Evolutionary conservation across 1,140 invertebrate species (phyloP).

Genomic region (Littorina saxatilis): DNA sequence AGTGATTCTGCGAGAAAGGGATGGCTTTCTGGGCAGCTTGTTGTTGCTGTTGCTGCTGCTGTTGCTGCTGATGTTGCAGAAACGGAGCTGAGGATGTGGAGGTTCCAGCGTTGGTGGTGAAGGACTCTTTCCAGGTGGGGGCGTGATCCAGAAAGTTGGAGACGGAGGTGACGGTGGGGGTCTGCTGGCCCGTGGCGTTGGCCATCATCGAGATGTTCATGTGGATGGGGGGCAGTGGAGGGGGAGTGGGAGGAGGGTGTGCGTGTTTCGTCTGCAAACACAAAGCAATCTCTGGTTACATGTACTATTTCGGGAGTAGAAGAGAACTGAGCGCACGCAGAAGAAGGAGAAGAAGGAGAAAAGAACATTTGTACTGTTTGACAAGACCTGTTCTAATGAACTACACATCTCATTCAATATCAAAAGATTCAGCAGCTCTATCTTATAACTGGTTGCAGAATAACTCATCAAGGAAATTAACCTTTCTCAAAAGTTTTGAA

Average conservation of each 20-base stretch:
- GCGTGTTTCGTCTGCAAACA: too few relatives aligned
- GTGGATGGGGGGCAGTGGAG: constrained; percentile 2
- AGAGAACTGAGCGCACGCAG: too few relatives aligned
- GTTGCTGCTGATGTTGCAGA: constrained; percentile 19
- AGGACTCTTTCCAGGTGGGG: neutral
- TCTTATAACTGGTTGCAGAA: too few relatives aligned
- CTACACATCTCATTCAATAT: too few relatives aligned
- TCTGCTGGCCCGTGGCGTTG: neutral
- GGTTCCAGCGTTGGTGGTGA: constrained; percentile 9
- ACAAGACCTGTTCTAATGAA: too few relatives aligned
- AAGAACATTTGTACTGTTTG: too few relatives aligned
- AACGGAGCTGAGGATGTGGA: constrained; percentile 23
- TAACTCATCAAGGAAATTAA: too few relatives aligned
- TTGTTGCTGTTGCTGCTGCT: constrained; percentile 40
- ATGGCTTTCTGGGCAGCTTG: constrained; percentile 44
- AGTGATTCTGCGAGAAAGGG: constrained; percentile 83
- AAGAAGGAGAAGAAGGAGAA: too few relatives aligned
- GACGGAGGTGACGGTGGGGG: neutral
- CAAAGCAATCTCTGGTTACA: too few relatives aligned
- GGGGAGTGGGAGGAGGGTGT: neutral
- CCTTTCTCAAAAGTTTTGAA: too few relatives aligned
- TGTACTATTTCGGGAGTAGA: too few relatives aligned
- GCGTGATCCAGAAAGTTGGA: neutral
- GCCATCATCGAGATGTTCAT: neutral
- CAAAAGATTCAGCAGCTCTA: too few relatives aligned